Conservation (phyloP, 1,140 invertebrate species). For the Lordiphosa clarofinis region DNA sequence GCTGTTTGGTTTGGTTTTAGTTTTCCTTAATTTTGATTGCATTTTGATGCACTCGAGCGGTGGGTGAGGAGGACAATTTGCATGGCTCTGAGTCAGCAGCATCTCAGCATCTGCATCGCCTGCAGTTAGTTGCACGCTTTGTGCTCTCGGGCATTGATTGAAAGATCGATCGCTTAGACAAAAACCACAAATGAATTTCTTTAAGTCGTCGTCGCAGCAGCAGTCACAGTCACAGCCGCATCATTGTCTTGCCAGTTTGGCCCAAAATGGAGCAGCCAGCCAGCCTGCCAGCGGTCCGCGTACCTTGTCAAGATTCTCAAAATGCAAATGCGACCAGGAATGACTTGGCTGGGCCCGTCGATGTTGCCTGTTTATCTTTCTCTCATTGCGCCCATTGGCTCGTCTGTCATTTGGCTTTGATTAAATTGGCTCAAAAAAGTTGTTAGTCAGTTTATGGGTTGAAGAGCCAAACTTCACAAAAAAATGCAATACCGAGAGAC, state of each 20-base stretch:
- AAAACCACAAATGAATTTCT: constrained; percentile 71
- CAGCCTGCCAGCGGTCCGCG: constrained; percentile 6
- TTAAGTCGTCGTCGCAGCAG: constrained; percentile 27
- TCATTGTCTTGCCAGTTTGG: constrained; percentile 69
- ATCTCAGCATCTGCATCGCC: constrained; percentile 27
- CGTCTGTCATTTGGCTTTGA: constrained; percentile 69
- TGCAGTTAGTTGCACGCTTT: constrained; percentile 47
- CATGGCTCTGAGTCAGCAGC: constrained; percentile 44
- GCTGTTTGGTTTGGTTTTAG: constrained; percentile 4
- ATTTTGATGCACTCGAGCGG: constrained; percentile 69
- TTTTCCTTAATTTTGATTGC: constrained; percentile 77
- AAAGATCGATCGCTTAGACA: constrained; percentile 78
- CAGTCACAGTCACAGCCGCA: constrained; percentile 43
- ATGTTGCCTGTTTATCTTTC: constrained; percentile 30
- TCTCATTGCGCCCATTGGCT: constrained; percentile 52
- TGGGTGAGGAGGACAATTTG: constrained; percentile 41
- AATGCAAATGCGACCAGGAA: constrained; percentile 63
- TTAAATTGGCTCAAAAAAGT: constrained; percentile 75
- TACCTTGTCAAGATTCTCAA: constrained; percentile 69
- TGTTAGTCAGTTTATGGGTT: constrained; percentile 35
- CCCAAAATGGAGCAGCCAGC: constrained; percentile 46
- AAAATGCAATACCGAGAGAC: too few relatives aligned
- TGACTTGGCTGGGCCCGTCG: constrained; percentile 32
- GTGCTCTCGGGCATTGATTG: constrained; percentile 69
- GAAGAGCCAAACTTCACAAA: background rate